Conservation (phyloP, 2,888 invertebrate genomes). For the Phania funesta region DNA sequence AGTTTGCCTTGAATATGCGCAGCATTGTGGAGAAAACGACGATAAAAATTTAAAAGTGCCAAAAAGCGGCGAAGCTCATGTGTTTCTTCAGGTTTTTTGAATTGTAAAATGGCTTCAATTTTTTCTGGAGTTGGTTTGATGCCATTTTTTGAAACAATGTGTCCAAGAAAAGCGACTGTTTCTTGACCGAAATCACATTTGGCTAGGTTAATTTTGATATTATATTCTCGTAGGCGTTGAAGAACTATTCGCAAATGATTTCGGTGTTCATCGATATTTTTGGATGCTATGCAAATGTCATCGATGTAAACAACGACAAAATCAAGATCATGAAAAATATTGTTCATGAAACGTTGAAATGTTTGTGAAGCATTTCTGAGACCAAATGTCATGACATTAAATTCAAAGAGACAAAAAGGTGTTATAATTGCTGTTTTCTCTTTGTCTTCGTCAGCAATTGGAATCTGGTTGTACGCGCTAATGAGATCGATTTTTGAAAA, state of each 20-base stretch:
- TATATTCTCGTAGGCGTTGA: constrained; percentile 35
- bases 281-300: constrained; percentile 56
- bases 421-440: constrained; percentile 70
- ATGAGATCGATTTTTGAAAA: constrained; percentile 54
- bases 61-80: constrained; percentile 52
- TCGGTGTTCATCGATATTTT: constrained; percentile 37
- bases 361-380: too few species aligned
- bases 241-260: constrained; percentile 58
- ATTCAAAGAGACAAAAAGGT: constrained; percentile 72
- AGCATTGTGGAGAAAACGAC: constrained; percentile 58
- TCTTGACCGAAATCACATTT: constrained; percentile 61
- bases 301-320: constrained; percentile 69
- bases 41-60: constrained; percentile 52
- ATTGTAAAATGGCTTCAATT: constrained; percentile 39
- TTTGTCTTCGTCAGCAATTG: constrained; percentile 46
- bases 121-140: constrained; percentile 31
- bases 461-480: constrained; percentile 41
- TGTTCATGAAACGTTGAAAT: constrained; percentile 70
- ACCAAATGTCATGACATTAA: constrained; percentile 73
- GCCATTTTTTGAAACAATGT: constrained; percentile 23
- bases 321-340: constrained; percentile 70
- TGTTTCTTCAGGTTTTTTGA: constrained; percentile 35
- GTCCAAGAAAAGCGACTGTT: constrained; percentile 41
- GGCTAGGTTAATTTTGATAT: constrained; percentile 68
- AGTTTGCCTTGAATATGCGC: constrained; percentile 47